Evolutionary conservation across 2,797 vertebrate species (phyloP).

Genomic region (Micrastur ruficollis): DNA sequence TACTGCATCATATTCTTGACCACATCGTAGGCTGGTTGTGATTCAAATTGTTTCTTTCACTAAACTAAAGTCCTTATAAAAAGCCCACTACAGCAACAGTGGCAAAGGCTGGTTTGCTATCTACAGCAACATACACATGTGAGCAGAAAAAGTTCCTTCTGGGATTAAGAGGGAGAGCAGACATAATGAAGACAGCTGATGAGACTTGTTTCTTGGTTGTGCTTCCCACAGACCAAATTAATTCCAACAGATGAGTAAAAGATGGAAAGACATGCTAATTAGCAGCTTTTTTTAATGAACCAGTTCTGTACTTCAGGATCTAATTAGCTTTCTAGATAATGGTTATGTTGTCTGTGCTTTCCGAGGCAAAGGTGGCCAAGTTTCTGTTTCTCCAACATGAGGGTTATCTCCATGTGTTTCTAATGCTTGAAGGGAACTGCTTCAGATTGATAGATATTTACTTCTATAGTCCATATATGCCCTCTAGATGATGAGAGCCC

Average conservation of each 20-base stretch:
- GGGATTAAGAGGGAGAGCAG: neutral
- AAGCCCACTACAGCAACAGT: neutral
- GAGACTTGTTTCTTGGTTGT: neutral
- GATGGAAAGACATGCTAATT: constrained; percentile 17
- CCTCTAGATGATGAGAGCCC: neutral
- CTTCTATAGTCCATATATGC: neutral
- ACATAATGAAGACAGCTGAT: neutral
- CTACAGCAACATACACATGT: accelerated
- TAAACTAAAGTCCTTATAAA: neutral
- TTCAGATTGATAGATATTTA: neutral
- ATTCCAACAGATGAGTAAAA: constrained; percentile 14
- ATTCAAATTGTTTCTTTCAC: neutral
- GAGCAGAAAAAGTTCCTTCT: neutral
- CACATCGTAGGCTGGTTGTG: neutral
- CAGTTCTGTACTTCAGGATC: neutral
- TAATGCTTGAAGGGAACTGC: neutral
- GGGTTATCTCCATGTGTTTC: neutral
- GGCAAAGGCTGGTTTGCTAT: neutral
- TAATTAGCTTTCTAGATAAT: neutral
- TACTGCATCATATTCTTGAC: neutral
- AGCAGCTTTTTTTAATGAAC: neutral
- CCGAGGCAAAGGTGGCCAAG: neutral
- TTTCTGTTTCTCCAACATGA: neutral
- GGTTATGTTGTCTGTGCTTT: neutral
- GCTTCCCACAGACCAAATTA: constrained; percentile 12